Evolutionary conservation across 1,140 invertebrate species (phyloP).

Genomic region (Portunus trituberculatus): DNA sequence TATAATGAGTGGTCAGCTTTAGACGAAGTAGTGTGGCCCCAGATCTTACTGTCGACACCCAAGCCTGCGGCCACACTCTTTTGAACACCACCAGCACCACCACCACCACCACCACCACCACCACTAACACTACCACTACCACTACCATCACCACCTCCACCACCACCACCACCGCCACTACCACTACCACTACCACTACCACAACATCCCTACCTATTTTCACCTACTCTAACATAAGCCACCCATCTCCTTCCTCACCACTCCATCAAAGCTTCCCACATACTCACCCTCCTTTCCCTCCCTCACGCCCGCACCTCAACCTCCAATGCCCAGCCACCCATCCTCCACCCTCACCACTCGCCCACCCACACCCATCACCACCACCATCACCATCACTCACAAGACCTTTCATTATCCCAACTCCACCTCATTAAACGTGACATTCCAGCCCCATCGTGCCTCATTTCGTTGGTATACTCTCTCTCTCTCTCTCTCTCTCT

Average conservation of each 20-base stretch:
- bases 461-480: too few species aligned
- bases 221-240: too few species aligned
- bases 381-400: conserved; percentile 3
- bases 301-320: background rate
- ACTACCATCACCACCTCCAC: background rate
- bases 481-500: too few species aligned
- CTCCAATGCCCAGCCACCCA: background rate
- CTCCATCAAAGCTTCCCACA: background rate
- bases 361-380: conserved; percentile 2
- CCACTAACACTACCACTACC: background rate
- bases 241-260: background rate
- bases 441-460: background rate
- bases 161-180: background rate
- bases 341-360: background rate
- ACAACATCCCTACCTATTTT: background rate
- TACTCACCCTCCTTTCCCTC: background rate
- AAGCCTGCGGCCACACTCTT: background rate
- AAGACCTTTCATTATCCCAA: background rate
- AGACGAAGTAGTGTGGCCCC: background rate
- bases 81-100: background rate
- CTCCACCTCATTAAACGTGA: background rate
- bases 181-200: background rate
- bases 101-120: background rate
- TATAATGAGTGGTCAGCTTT: background rate
- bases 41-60: background rate